Evolutionary conservation across 2,113 vertebrate species (phyloP).

Genomic region (Chlorodrepanis virens): DNA sequence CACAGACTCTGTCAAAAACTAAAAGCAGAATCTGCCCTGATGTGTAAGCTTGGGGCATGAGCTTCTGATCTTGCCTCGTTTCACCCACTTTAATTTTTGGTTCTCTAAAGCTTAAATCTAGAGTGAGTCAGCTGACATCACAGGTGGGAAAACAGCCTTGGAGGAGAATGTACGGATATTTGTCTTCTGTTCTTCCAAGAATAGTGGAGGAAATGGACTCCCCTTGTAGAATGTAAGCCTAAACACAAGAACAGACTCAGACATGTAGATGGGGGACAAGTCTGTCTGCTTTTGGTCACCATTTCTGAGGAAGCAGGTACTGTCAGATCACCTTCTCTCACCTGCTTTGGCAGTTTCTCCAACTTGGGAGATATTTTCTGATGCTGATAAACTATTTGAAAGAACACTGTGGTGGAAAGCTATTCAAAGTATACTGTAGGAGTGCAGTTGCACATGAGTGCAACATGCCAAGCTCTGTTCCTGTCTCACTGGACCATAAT

Average conservation of each 20-base stretch:
- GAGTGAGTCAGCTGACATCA: background rate
- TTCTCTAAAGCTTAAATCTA: background rate
- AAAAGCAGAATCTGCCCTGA: background rate
- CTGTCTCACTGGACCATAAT: background rate
- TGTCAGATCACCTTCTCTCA: background rate
- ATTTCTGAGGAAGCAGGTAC: background rate
- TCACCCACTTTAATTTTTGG: background rate
- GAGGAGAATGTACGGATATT: background rate
- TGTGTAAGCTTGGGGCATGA: background rate
- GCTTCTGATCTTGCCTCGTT: background rate
- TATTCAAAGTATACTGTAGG: background rate
- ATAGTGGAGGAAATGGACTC: background rate
- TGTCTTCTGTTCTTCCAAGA: background rate
- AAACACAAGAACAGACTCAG: background rate
- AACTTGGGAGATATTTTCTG: background rate
- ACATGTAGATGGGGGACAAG: background rate
- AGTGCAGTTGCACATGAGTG: background rate
- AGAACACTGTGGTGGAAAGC: background rate
- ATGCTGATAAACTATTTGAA: background rate
- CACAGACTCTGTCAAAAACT: background rate
- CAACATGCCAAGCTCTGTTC: background rate
- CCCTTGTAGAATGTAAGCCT: background rate
- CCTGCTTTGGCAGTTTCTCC: background rate
- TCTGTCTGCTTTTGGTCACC: background rate
- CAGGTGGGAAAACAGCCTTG: background rate